Percentiles rank a stretch among this genome's conserved stretches.
These are phyloP conservation scores for Procavia capensis DNA, from an alignment of 2,113 vertebrate species.

Conservation along the genomic window DNA sequence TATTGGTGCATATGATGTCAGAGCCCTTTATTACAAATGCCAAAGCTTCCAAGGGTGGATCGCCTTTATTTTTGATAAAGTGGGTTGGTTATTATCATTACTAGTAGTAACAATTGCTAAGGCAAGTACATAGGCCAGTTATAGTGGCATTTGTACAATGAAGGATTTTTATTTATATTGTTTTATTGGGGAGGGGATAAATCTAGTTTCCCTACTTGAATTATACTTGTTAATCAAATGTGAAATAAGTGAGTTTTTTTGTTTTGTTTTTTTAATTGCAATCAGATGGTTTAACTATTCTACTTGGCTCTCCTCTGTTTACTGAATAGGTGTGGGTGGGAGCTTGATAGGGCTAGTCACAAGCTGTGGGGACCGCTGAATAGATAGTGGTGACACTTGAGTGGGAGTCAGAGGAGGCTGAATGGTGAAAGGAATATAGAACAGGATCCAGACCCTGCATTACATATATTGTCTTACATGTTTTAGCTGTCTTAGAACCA, in stretches of 20 bases:
- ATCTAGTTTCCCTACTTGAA: slow-evolving; percentile 35
- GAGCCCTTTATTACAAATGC: background rate
- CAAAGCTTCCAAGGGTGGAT: background rate
- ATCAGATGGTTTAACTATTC: background rate
- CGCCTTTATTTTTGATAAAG: slow-evolving; percentile 3
- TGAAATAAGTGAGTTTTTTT: slow-evolving; percentile 35
- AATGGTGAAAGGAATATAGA: background rate
- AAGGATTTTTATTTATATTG: slow-evolving; percentile 12
- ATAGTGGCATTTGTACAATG: background rate
- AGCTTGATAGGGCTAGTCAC: slow-evolving; percentile 23
- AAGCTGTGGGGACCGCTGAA: background rate
- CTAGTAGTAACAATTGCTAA: background rate
- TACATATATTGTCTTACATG: background rate
- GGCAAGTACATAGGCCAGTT: background rate
- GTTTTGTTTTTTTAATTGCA: slow-evolving; percentile 2
- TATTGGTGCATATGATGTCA: background rate
- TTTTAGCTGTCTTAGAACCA: background rate
- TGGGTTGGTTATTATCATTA: slow-evolving; percentile 14
- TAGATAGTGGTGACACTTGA: background rate
- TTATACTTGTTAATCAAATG: slow-evolving; percentile 52
- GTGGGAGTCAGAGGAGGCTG: background rate
- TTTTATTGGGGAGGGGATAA: background rate
- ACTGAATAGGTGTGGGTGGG: background rate
- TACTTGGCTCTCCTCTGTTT: background rate
- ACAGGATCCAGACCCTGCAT: background rate